Conservation (phyloP, 2,113 vertebrate species). For the Eleginops maclovinus region DNA sequence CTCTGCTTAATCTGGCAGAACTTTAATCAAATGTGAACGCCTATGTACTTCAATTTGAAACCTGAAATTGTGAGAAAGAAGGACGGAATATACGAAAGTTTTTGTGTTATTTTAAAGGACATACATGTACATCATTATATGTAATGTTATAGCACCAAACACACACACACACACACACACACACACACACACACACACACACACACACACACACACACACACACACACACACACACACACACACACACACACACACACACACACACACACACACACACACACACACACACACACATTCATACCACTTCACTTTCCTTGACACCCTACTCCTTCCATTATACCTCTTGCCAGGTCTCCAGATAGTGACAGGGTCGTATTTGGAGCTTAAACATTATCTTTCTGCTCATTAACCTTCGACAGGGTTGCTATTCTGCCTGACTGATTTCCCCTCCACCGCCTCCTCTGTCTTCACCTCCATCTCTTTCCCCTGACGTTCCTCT, state of each 20-base stretch:
- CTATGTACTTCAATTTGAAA: not conserved
- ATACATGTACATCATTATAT: not conserved
- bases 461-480: conserved; percentile 76
- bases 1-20: not conserved
- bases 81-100: not conserved
- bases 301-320: conserved; percentile 40
- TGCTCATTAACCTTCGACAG: conserved; percentile 81
- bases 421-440: conserved; percentile 69
- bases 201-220: conserved; percentile 22
- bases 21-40: too few relatives aligned
- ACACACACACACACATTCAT: conserved; percentile 12
- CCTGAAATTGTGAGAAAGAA: not conserved
- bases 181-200: conserved; percentile 18
- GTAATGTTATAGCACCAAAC: too few relatives aligned
- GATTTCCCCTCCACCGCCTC: conserved; percentile 57
- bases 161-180: conserved; percentile 16
- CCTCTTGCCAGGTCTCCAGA: conserved; percentile 49
- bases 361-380: conserved; percentile 72
- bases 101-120: not conserved
- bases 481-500: conserved; percentile 58
- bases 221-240: conserved; percentile 16
- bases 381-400: conserved; percentile 82
- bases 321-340: conserved; percentile 35
- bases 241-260: conserved; percentile 18
- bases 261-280: conserved; percentile 22